Base-by-base conservation (phyloP, 2,797 vertebrate species). In the Discoglossus pictus region DNA sequence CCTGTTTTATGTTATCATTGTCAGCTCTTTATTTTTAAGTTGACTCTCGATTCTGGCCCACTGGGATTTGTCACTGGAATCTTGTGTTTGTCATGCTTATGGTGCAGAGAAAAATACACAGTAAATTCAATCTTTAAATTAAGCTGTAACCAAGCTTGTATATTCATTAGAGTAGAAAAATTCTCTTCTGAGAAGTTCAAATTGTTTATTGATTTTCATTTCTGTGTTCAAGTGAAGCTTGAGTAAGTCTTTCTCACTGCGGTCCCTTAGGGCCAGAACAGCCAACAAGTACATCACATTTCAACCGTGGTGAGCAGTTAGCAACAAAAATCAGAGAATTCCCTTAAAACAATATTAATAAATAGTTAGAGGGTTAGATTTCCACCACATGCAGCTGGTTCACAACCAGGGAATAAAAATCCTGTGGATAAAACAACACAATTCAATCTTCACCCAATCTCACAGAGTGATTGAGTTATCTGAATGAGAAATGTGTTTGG, bases 191-290 rank as follows among this genome's bases (percentile, higher is more conserved):
- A 95, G 91, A 96, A 97, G 93, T 98, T 98, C 91, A 98, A 92
- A 99, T 99, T 98, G 94, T 97, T 97, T 99, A 98, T 97, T 98
- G 95, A 99, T 99, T 99, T 98, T 97, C 94, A 97, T 98, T 96
- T 97, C 91, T 93, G 84, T 91, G 91, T 91, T 90, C 91, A 90
- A 88, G 86, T 87, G 87, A 92, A 89, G 88, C 90, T 93, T 93
- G 92, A 93, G 92, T 93, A 93, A 92, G 93, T 94, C 91, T 91
- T 90, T 91, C 90, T 93, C 88, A 83, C 87, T 86, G 75, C 69
- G 60, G 81, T 88, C 90, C 94, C 91, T 89, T 72, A 67, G 77
- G 88, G 92, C 85, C 82, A 78, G 48, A 78, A 17, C 25, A 77
- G 86, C 86, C 85, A 86, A 89, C 80, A 87, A 86, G 84, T 84